Evolutionary conservation across 2,888 invertebrate genomes (phyloP), one percentile per base, ranked within the genome.

Genomic region (Agonopterix heracliana): DNA sequence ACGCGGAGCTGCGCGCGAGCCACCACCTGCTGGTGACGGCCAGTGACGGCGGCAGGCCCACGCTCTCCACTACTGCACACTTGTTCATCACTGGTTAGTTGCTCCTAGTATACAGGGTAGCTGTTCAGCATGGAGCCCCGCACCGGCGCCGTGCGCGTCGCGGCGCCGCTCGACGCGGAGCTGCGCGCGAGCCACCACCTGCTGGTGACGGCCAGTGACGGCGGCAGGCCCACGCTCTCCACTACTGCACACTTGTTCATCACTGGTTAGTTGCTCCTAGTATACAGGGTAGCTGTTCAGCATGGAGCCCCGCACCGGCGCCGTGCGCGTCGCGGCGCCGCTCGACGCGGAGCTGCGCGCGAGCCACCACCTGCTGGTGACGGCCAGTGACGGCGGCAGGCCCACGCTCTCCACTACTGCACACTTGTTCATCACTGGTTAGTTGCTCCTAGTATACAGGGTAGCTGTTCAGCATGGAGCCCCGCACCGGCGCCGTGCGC

Each of bases 231-330:
- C 9, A 90, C 93, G 56, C 89, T 96, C 11, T 92, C 92, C 53
- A 93, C 94, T 55, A 94, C 95, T 2, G 94, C 95, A 9, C 95
- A 95, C 69, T 93, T 97, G 11, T 94, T 95, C 90, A 89, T 98
- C 35, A 91, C 91, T 64, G 93, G 93, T 93, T 76, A 38, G 38
- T 9, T 36, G 36, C 36, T 9, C 36, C 1, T 3, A 3, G 17
- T 4, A 17, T n/a, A n/a, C n/a, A n/a, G n/a, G n/a, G n/a, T n/a
- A n/a, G 90, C 91, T 92, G 59, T 97, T 97, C 80, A 90, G 92
- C 64, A 92, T 97, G 58, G 95, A 96, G 63, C 90, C 93, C 9
- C 85, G 85, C 40, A 92, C 93, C 55, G 98, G 98, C 14, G 90
- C 90, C 1, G 91, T 98, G 61, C 93, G 92, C 66, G 89, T 97